Conservation (phyloP, 2,888 invertebrate genomes). For the Acanthosepion esculentum region DNA sequence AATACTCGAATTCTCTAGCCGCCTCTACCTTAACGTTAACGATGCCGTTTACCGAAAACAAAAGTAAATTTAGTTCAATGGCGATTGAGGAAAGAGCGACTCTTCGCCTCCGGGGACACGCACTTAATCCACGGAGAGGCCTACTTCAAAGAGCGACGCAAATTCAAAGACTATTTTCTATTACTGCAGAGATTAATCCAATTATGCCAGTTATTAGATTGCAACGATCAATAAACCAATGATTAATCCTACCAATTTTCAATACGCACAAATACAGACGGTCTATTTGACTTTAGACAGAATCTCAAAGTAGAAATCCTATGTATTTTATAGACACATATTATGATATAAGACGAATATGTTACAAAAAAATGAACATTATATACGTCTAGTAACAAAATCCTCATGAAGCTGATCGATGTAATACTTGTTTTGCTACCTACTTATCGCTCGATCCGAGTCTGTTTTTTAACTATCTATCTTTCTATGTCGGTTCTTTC, state of each 20-base stretch:
- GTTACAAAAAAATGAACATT: too few species aligned
- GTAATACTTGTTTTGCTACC: too few species aligned
- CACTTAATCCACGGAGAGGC: constrained; percentile 1
- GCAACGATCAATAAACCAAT: neutral
- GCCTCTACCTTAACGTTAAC: neutral
- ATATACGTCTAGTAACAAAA: too few species aligned
- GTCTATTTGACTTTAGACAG: too few species aligned
- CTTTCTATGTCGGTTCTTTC: too few species aligned
- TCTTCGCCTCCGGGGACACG: neutral
- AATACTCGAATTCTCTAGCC: neutral
- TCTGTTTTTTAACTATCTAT: neutral
- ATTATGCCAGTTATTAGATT: neutral
- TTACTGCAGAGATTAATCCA: constrained; percentile 5
- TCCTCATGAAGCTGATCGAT: too few species aligned
- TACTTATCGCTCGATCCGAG: too few species aligned
- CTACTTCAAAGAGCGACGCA: neutral
- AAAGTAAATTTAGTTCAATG: neutral
- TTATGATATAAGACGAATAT: too few species aligned
- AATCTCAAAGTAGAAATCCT: neutral
- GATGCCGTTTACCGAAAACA: neutral
- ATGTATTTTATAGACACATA: too few species aligned
- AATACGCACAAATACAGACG: neutral
- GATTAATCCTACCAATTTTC: constrained; percentile 9
- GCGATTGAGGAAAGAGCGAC: neutral
- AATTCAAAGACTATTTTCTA: neutral